Evolutionary conservation across 2,113 vertebrate species (phyloP).

Genomic region (Coturnix japonica): DNA sequence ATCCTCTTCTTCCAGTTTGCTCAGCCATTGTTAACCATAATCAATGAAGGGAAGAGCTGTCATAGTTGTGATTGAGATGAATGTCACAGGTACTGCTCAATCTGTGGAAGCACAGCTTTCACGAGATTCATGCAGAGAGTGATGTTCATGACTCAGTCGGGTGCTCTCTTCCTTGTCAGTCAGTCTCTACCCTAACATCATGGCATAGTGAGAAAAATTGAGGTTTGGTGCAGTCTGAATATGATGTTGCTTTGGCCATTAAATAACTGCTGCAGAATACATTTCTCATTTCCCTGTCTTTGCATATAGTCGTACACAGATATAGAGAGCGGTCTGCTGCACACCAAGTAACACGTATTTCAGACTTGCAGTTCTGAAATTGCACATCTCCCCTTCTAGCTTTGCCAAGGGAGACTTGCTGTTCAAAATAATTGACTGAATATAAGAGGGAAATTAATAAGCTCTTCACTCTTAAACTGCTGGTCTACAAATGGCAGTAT

Average conservation of each 20-base stretch:
- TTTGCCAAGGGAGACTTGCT: neutral
- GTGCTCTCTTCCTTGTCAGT: neutral
- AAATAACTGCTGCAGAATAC: neutral
- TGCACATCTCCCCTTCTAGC: neutral
- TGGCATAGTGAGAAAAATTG: neutral
- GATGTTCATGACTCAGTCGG: neutral
- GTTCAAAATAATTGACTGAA: neutral
- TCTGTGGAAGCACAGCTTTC: neutral
- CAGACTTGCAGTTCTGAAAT: neutral
- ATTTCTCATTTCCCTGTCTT: neutral
- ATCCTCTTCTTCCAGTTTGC: neutral
- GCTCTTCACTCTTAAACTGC: neutral
- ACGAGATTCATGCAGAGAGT: neutral
- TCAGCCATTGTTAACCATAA: neutral
- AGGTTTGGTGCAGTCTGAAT: neutral
- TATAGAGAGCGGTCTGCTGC: neutral
- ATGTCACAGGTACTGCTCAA: neutral
- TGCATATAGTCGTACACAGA: neutral
- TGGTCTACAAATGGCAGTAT: neutral
- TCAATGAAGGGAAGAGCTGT: conserved; percentile 32
- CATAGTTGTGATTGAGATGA: conserved; percentile 27
- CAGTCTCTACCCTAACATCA: neutral
- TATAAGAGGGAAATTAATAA: neutral
- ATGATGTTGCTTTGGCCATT: neutral
- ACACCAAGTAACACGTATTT: neutral